A percentile compares a stretch with the other conserved stretches of the same genome.
These are phyloP conservation scores for Eublepharis macularius DNA, from an alignment of 2,113 vertebrate species.

Conservation along the genomic window DNA sequence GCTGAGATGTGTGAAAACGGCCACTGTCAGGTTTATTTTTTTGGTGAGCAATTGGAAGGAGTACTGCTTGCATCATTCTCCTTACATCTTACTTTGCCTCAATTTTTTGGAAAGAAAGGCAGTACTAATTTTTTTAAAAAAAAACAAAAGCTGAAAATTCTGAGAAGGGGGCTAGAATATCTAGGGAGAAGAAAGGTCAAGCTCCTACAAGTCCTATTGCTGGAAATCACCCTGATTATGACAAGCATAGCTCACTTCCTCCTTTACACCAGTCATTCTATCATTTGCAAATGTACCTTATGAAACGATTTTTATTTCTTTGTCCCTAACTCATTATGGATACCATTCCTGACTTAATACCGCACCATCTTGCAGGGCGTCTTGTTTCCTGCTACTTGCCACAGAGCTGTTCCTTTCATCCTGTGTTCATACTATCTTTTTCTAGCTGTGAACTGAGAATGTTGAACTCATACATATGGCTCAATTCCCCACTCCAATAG, in stretches of 20 bases:
- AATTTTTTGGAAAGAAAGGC: too few relatives aligned
- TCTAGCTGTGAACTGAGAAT: conserved; percentile 13
- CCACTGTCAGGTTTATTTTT: too few relatives aligned
- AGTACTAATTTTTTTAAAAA: too few relatives aligned
- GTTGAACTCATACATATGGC: not conserved
- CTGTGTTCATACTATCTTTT: conserved; percentile 10
- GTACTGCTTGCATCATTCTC: too few relatives aligned
- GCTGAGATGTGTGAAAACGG: too few relatives aligned
- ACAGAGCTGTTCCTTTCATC: conserved; percentile 33
- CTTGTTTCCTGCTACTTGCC: not conserved
- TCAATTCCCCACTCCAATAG: conserved; percentile 44
- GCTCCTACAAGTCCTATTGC: not conserved
- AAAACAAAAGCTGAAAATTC: too few relatives aligned
- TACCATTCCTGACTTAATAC: not conserved
- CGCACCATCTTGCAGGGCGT: not conserved
- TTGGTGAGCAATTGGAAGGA: too few relatives aligned
- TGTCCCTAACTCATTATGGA: not conserved
- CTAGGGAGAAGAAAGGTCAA: too few relatives aligned
- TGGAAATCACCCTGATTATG: not conserved
- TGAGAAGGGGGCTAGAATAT: too few relatives aligned
- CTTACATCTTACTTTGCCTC: too few relatives aligned
- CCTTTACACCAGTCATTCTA: not conserved
- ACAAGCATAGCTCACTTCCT: not conserved
- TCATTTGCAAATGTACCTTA: not conserved
- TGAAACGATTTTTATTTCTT: not conserved